Evolutionary conservation across 2,888 invertebrate species (phyloP).

Genomic region (Hesperia comma): DNA sequence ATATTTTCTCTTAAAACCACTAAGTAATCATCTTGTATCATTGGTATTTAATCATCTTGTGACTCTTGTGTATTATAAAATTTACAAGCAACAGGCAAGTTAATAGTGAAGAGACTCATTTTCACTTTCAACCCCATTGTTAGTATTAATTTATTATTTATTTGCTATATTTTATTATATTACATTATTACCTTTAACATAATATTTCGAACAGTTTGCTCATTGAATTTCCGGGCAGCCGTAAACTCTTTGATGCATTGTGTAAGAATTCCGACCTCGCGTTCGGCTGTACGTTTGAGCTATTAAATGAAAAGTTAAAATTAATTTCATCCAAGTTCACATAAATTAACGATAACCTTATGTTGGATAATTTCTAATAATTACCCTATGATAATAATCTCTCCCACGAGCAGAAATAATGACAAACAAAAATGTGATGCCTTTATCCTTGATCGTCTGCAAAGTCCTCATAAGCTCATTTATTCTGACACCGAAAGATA

Average conservation of each 20-base stretch:
- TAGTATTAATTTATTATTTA: too few species aligned
- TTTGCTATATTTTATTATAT: too few species aligned
- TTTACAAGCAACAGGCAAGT: too few species aligned
- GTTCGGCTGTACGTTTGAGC: conserved; percentile 88
- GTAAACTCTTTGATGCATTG: conserved; percentile 86
- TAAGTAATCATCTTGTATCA: too few species aligned
- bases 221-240: conserved; percentile 70
- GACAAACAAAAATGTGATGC: conserved; percentile 84
- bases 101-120: too few species aligned
- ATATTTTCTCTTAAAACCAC: too few species aligned
- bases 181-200: conserved; percentile 84
- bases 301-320: conserved; percentile 47
- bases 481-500: conserved; percentile 54
- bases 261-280: conserved; percentile 87
- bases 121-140: too few species aligned
- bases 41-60: too few species aligned
- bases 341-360: too few species aligned
- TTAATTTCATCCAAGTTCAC: too few species aligned
- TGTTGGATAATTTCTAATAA: conserved; percentile 1
- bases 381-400: conserved; percentile 77
- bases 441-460: conserved; percentile 49
- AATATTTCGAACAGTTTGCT: conserved; percentile 87
- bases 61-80: too few species aligned
- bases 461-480: conserved; percentile 51
- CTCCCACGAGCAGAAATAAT: conserved; percentile 78